phyloP scores from a whole-genome alignment of 2,113 vertebrate genomes.

The Noturus placidus region DNA sequence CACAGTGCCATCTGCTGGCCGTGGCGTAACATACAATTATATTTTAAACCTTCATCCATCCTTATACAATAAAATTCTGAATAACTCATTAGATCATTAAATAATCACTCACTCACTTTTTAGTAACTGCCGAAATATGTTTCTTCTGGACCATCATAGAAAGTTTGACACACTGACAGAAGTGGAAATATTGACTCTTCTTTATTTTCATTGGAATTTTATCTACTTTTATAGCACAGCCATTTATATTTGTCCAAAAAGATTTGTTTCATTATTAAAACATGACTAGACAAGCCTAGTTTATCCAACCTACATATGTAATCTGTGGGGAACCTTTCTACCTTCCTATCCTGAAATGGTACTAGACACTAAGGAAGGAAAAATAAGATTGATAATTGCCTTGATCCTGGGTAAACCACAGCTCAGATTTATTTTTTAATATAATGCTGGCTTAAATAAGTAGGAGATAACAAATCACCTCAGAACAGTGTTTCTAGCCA shows the following conservation, averaged over 20 bases:
- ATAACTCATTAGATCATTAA: too few relatives aligned
- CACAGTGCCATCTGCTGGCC: too few relatives aligned
- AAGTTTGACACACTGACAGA: not conserved
- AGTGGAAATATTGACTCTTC: not conserved
- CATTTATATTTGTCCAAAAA: not conserved
- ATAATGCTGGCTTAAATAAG: not conserved
- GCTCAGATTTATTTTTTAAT: not conserved
- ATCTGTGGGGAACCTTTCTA: not conserved
- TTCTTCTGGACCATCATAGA: too few relatives aligned
- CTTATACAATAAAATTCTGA: too few relatives aligned
- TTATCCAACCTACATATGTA: not conserved
- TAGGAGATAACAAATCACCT: not conserved
- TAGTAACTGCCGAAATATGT: too few relatives aligned
- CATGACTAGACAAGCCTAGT: not conserved
- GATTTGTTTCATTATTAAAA: conserved; percentile 1
- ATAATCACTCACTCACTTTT: too few relatives aligned
- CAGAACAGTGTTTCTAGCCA: not conserved
- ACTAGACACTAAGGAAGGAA: not conserved
- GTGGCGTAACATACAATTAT: too few relatives aligned
- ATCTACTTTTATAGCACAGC: not conserved
- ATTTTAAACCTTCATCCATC: too few relatives aligned
- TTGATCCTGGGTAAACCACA: not conserved
- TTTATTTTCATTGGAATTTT: not conserved
- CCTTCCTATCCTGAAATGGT: not conserved
- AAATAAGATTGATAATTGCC: not conserved